phyloP scores from a whole-genome alignment of 2,113 vertebrate genomes.

The Paedocypris sp. region DNA sequence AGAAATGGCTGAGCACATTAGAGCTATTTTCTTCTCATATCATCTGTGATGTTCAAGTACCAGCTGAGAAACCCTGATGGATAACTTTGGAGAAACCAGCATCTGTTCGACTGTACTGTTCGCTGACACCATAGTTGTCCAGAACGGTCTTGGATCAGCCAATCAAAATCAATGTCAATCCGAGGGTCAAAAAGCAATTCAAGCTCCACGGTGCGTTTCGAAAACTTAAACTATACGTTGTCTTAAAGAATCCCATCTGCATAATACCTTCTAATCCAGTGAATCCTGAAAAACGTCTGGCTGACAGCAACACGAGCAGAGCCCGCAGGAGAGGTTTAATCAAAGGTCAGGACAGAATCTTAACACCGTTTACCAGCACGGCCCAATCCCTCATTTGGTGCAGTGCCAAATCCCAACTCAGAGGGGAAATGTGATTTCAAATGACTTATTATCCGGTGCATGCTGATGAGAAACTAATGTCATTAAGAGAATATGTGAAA shows the following conservation, averaged over 20 bases:
- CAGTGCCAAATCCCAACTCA: constrained; percentile 4
- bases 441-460: neutral
- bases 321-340: constrained; percentile 30
- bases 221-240: constrained; percentile 16
- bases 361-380: constrained; percentile 31
- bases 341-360: constrained; percentile 34
- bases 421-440: constrained; percentile 10
- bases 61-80: neutral
- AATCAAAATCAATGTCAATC: neutral
- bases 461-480: constrained; percentile 9
- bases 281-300: constrained; percentile 18
- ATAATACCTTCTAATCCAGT: constrained; percentile 36
- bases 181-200: neutral
- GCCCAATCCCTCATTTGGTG: constrained; percentile 21
- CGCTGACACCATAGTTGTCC: neutral
- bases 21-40: constrained; percentile 25
- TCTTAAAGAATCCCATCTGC: constrained; percentile 29
- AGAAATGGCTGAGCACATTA: constrained; percentile 19
- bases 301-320: constrained; percentile 13
- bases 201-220: neutral
- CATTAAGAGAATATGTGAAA: neutral
- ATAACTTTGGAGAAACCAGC: constrained; percentile 16
- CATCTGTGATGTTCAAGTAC: constrained; percentile 13
- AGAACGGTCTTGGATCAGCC: neutral
- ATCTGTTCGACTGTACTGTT: constrained; percentile 1